Base-by-base conservation (phyloP, 2,113 vertebrate genomes). In the Gavia stellata region DNA sequence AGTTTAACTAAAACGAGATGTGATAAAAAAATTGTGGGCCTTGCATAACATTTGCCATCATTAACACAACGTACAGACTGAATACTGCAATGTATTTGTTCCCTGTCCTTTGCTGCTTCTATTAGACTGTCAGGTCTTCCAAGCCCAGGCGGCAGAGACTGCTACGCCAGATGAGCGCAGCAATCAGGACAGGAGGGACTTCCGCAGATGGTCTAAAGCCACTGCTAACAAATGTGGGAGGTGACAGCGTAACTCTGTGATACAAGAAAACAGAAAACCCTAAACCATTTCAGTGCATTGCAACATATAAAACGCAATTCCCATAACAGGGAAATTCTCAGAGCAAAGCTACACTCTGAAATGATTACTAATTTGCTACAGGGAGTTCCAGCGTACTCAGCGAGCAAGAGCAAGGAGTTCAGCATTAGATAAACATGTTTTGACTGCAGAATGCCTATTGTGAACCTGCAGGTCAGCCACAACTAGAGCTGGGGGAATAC, bases 61-160 rank as follows among this genome's bases (percentile, higher is more conserved):
- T 65, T 45, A 80, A 52, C 24, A 24, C 52, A 15, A 52, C 2
- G 1, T 13, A 26, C 40, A 36, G 26, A 20, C 17, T 12, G 15
- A 79, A 36, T 20, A 5, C 7, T 3, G 2, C 6, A 7, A 49
- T 15, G 4, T 12, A 25, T 31, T 74, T 62, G 8, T 23, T n/a
- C 47, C 72, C n/a, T 7, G 10, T 29, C 59, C 13, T 10, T 31
- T 17, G 42, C 28, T 18, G 34, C 29, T 78, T 52, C 34, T 29
- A 18, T 44, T 11, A 38, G 33, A 26, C 33, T 63, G 15, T 33
- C n/a, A 9, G n/a, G 52, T 34, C n/a, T 79, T 49, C n/a, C 33
- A 53, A 66, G 38, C 23, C 17, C 0, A 0, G 2, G 3, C 7
- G 44, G 36, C 42, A 52, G 28, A 20, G 4, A 4, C 15, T 40